A percentile compares a stretch with the other conserved stretches of the same genome.
Evolutionary conservation across 1,140 invertebrate species (phyloP).

Genomic region (Copidosoma floridanum): DNA sequence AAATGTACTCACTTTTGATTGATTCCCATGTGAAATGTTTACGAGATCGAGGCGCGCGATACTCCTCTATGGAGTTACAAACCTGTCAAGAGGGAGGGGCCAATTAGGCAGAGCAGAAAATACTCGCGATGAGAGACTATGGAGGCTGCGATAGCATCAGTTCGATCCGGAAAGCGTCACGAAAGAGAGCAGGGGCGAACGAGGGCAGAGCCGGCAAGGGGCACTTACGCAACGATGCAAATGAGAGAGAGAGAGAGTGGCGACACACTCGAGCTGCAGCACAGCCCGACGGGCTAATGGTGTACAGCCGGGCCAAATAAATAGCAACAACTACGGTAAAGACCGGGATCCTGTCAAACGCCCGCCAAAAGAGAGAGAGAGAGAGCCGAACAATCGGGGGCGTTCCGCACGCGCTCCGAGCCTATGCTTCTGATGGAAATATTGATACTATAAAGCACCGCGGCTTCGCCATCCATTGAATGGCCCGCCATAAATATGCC

Average conservation of each 20-base stretch:
- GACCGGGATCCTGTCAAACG: conserved; percentile 49
- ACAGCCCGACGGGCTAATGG: conserved; percentile 56
- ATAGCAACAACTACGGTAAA: conserved; percentile 57
- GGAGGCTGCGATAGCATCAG: conserved; percentile 12
- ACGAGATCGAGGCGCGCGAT: too few relatives aligned
- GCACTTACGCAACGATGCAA: conserved; percentile 56
- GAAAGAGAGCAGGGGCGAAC: conserved; percentile 5
- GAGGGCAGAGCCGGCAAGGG: conserved; percentile 22
- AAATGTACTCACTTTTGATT: too few relatives aligned
- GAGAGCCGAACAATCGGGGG: too few relatives aligned
- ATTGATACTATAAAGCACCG: conserved; percentile 58
- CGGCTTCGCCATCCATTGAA: conserved; percentile 56
- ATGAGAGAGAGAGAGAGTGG: too few relatives aligned
- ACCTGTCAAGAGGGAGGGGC: too few relatives aligned
- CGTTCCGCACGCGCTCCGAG: too few relatives aligned
- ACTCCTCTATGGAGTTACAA: too few relatives aligned
- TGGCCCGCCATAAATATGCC: conserved; percentile 55
- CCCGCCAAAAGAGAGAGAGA: too few relatives aligned
- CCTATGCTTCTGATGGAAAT: conserved; percentile 59
- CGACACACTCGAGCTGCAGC: conserved; percentile 46
- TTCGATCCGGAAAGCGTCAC: too few relatives aligned
- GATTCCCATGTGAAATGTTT: too few relatives aligned
- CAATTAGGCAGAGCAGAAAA: too few relatives aligned
- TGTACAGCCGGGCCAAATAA: conserved; percentile 58
- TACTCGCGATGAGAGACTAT: too few relatives aligned